Evolutionary conservation across 2,113 vertebrate genomes (phyloP), one percentile per base, ranked within the genome.

Genomic region (Cettia cetti): DNA sequence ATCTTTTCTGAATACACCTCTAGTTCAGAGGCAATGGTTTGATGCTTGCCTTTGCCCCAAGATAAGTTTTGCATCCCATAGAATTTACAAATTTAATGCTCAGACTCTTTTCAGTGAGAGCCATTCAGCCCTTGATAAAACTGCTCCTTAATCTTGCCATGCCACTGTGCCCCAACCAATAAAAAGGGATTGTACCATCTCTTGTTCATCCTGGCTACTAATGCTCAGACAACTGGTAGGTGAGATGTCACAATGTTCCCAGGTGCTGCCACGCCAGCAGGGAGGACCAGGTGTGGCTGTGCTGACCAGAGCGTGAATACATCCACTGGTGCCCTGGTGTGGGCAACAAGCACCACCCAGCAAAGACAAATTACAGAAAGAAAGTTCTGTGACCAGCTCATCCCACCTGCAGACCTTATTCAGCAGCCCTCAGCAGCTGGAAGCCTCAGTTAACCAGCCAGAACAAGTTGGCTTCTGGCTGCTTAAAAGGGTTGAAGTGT

Each of bases 161-260:
- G 37, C 33, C 13, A 33, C 28, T 21, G 14, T 45, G 9, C 19
- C 12, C 19, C 1, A 2, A n/a, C 9, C 9, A 15, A 33, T 39
- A 28, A 44, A 33, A 79, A 59, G 30, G 16, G 2, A 16, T 47
- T 35, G 18, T 23, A 15, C 17, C 15, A 9, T 12, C 8, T 66
- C 35, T 80, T 63, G 17, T 18, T 54, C 28, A 19, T 40, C 47
- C 13, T 50, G 56, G 20, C 13, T 45, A 11, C 42, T 27, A 64
- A 33, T 33, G 12, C 52, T 66, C 64, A 61, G 56, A 65, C 10
- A 47, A 26, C 4, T 12, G 31, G 11, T 12, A 65, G 13, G 20
- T 19, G 31, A n/a, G 9, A 40, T 44, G 10, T 16, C 1, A 0
- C 2, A 3, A 7, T 5, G 6, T 7, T 53, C 15, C 28, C 30